Evolutionary conservation across 2,888 invertebrate genomes (phyloP), one percentile per base, ranked within the genome.

Genomic region (Drosophila quinaria): DNA sequence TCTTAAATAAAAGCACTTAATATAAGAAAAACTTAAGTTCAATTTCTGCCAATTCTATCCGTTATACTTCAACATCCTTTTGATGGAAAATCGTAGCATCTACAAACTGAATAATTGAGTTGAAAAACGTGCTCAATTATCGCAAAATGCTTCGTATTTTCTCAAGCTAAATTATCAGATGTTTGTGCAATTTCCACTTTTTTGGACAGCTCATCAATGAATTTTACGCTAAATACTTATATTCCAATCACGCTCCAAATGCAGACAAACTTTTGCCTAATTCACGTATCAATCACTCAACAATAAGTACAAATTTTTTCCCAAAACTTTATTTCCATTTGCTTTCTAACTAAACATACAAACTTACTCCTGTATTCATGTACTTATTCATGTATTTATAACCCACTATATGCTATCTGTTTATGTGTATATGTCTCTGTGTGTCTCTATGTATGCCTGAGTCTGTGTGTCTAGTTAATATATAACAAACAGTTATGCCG

Each of bases 231-330:
- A 58, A 61, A 73, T 64, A 44, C 68, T 61, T 56, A 49, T 44
- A 76, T 76, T 76, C 76, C 58, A 73, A 76, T 78, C 76, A 76
- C 76, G 78, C 63, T 73, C 52, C 52, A 64, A 67, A 56, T 37
- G 42, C 69, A 64, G 60, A 62, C 50, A 59, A 74, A 76, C 74
- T 78, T 76, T 73, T 33, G 52, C 61, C 74, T 73, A 73, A 76
- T 78, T 76, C 76, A 78, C 76, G 74, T 69, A 76, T 78, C 78
- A 76, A 78, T 78, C 75, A 76, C 61, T 55, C 78, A 64, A 76
- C 74, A 78, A 76, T 73, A 69, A 74, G 74, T 76, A 73, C 74
- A 76, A 68, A 68, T 78, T 78, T 72, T 60, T 61, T 51, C 47
- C 55, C 58, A 49, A 52, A 77, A 70, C 66, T 77, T 77, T 77